Percentiles rank a stretch among this genome's conserved stretches.
Evolutionary conservation across 2,888 invertebrate genomes (phyloP).

Genomic region (Drosophila pullipes): DNA sequence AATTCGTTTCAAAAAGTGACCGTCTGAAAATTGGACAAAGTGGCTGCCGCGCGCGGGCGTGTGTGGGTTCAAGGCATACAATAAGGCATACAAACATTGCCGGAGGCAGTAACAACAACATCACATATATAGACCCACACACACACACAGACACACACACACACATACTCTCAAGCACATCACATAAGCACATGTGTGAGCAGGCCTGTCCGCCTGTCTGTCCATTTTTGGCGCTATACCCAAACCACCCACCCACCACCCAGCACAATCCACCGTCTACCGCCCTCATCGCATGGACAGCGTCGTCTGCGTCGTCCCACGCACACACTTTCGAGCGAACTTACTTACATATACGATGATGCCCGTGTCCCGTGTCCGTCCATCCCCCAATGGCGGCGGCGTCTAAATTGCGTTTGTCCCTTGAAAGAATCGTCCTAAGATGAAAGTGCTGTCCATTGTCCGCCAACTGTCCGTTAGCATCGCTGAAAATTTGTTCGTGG

Average conservation of each 20-base stretch:
- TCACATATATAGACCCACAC: slow-evolving; percentile 32
- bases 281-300: slow-evolving; percentile 50
- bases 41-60: slow-evolving; percentile 61
- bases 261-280: slow-evolving; percentile 32
- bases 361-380: slow-evolving; percentile 70
- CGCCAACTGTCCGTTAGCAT: slow-evolving; percentile 74
- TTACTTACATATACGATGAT: slow-evolving; percentile 68
- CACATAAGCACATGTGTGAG: slow-evolving; percentile 63
- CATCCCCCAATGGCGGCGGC: slow-evolving; percentile 56
- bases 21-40: slow-evolving; percentile 81
- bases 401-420: slow-evolving; percentile 80
- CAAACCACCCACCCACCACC: slow-evolving; percentile 49
- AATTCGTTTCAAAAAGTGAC: slow-evolving; percentile 78
- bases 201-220: slow-evolving; percentile 60
- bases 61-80: slow-evolving; percentile 77
- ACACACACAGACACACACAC: slow-evolving; percentile 20
- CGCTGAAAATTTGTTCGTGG: slow-evolving; percentile 82
- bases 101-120: slow-evolving; percentile 63
- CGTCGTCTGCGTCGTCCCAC: slow-evolving; percentile 60
- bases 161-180: slow-evolving; percentile 40
- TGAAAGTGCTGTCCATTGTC: slow-evolving; percentile 80
- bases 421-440: slow-evolving; percentile 80
- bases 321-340: slow-evolving; percentile 65
- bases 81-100: slow-evolving; percentile 73
- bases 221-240: slow-evolving; percentile 64